Evolutionary conservation across 2,113 vertebrate genomes (phyloP), one percentile per base, ranked within the genome.

Genomic region (Meleagris gallopavo): DNA sequence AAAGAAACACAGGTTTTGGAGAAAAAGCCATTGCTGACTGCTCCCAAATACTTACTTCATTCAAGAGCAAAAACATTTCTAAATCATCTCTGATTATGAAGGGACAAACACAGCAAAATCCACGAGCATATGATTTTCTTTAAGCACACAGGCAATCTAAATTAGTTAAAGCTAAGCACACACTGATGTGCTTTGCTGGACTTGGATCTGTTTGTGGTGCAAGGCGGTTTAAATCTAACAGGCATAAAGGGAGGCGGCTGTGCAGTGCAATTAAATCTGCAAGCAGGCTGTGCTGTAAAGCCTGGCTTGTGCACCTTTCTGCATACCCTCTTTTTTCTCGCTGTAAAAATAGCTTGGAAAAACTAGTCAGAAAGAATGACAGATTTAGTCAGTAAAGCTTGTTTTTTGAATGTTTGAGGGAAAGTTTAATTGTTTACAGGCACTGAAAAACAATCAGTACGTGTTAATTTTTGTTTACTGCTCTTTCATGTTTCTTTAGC

Each of bases 11-110:
- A 75, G 36, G 55, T 76, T 85, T 89, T 94, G 82, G 90, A 94
- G 87, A 83, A 93, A 96, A 72, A 96, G 87, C 83, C 93, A 79
- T 83, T 86, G 91, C 91, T 83, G 83, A 83, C 94, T 91, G 87
- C 91, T 97, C 89, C 81, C 74, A 95, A 93, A 91, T 96, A 94
- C 88, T 97, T 95, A 64, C 95, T 95, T 97, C 89, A 93, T 97
- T 96, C 61, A 66, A 92, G 74, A 78, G 85, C 79, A 91, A 96
- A 97, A 97, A 94, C 40, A 54, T 80, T 89, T 92, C 81, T 86
- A 86, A 94, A 90, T 91, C 91, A 73, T 70, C 89, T 89, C 80
- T 95, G 90, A 75, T 91, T 96, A n/a, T 77, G 64, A 25, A 3
- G 55, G 76, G 46, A 88, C 58, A 93, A 95, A 69, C 55, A 64